Conservation (phyloP, 2,888 invertebrate genomes). For the Diabrotica balteata region DNA sequence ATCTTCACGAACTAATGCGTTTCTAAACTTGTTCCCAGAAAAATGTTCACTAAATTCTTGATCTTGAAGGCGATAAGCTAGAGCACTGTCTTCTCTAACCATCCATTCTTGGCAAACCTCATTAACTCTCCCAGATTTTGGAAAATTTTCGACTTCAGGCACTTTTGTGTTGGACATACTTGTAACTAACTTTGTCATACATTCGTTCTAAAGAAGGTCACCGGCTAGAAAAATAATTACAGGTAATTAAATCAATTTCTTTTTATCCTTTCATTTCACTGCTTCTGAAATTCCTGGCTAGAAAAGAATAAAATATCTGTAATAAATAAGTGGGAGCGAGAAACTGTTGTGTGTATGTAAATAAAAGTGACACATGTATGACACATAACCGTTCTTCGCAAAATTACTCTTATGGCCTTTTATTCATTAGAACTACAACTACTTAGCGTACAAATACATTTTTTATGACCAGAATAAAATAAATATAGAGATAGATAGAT, state of each 20-base stretch:
- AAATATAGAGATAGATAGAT: too few species aligned
- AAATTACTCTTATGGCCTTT: background rate
- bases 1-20: conserved; percentile 80
- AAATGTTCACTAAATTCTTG: conserved; percentile 84
- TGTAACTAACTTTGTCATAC: conserved; percentile 23
- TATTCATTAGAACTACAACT: background rate
- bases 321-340: conserved; percentile 29
- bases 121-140: conserved; percentile 72
- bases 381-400: conserved; percentile 17
- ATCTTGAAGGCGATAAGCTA: conserved; percentile 81
- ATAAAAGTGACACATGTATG: conserved; percentile 27
- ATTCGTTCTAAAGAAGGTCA: conserved; percentile 37
- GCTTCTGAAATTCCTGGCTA: conserved; percentile 35
- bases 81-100: conserved; percentile 82
- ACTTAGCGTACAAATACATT: too few species aligned
- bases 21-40: conserved; percentile 74
- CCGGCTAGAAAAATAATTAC: conserved; percentile 36
- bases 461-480: too few species aligned
- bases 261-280: conserved; percentile 35
- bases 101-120: conserved; percentile 84
- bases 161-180: conserved; percentile 47
- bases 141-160: conserved; percentile 63
- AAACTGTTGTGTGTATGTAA: conserved; percentile 29
- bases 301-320: conserved; percentile 31
- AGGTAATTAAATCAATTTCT: conserved; percentile 28